Base-by-base conservation (phyloP, 92 coral and sea anemone species). In the Nematostella vectensis region DNA sequence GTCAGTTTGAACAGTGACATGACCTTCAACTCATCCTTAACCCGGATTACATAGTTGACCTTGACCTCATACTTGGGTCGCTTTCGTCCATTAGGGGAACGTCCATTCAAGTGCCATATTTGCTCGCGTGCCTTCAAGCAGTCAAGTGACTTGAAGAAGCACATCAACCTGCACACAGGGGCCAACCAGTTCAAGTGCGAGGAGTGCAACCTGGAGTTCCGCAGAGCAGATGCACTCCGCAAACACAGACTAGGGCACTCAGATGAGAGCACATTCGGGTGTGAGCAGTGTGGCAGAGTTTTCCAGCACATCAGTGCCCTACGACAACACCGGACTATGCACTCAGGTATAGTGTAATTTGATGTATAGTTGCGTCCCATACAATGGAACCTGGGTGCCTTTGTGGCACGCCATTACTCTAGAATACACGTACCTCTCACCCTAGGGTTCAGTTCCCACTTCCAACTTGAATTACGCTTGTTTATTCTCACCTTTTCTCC, bases 131-230 rank as follows among this genome's bases (percentile, higher is more conserved):
- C 99, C 31, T 93, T 93, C 83, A 93, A 93, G 53, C 99, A 93
- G 62, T 87, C 99, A 45, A 93, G 99, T 31, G 99, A 93, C 74
- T 82, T 87, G 27, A 83, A 88, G 61, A 93, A 93, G 53, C 99
- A 93, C 78, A 85, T 87, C 76, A 93, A 93, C 65, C 91, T 93
- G 21, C 99, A 93, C 65, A 93, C 99, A n/a, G 99, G 99, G 1
- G 82, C 95, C 28, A 86, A 83, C 39, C 89, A 88, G 72, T 93
- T 87, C 36, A 80, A 84, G 70, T 93, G 99, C 27, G 99, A 93
- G 61, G 77, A 87, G 47, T 93, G 99, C 54, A 80, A 75, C 57
- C 67, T 93, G 85, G 96, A 93, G 66, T 93, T 93, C 71, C 82
- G 95, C 26, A 75, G 99, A 48, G 95, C 88, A 8, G 99, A 93